Evolutionary conservation across 2,113 vertebrate species (phyloP), one percentile per base, ranked within the genome.

Genomic region (Peromyscus maniculatus): DNA sequence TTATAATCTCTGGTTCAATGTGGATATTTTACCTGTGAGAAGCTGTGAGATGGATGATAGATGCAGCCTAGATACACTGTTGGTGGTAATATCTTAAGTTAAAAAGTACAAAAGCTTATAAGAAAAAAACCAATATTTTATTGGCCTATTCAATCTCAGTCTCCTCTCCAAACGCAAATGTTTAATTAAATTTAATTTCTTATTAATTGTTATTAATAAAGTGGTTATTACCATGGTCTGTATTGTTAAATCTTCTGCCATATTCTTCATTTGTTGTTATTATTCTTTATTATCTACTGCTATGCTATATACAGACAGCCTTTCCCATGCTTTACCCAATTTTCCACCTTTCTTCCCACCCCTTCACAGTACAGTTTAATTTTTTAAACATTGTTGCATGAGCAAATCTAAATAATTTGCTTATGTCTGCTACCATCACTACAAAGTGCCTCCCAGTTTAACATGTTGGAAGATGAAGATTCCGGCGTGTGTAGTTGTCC

Each of bases 211-310:
- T 16, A 83, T 7, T 15, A 62, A 83, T 15, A 83, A 39, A 39
- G 72, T 83, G 6, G 57, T 78, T 77, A 62, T 49, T 97, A n/a
- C 8, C n/a, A 74, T 83, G 80, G 7, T 91, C 69, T 84, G 26
- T 96, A 16, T 93, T 83, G 59, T 95, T 88, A 91, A 88, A 91
- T 92, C 64, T 62, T 67, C 64, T 77, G 55, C 31, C 55, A 22
- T 39, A n/a, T 64, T 86, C 39, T 89, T 36, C 55, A 49, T 88
- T 74, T 91, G 22, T 39, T 24, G 78, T 52, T 52, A 52, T 52
- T 52, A 33, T 36, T 86, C 84, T 15, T 74, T 46, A 55, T 94
- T 89, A 89, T 78, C 31, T 91, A 19, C 78, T 97, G 72, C 49
- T 77, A 16, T 91, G 57, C 55, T 87, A 66, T 16, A 75, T 3